phyloP scores from a whole-genome alignment of 2,113 vertebrate genomes.

The Orcinus orca region DNA sequence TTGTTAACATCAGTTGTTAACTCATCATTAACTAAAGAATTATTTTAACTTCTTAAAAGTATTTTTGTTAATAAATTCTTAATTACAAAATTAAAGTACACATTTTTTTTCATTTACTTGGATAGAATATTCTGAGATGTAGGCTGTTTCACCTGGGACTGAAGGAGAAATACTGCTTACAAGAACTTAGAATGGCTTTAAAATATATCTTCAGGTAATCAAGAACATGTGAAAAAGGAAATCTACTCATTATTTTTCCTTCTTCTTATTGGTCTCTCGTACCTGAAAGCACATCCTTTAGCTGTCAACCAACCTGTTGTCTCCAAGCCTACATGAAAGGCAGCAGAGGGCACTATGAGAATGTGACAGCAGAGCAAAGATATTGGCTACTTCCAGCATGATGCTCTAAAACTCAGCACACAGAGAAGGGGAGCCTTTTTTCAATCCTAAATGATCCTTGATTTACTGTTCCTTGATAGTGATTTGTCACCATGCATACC shows the following conservation, averaged over 20 bases:
- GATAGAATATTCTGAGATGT: not conserved
- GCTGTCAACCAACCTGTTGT: not conserved
- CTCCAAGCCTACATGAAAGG: not conserved
- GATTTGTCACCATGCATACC: not conserved
- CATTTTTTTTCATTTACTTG: not conserved
- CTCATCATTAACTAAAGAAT: not conserved
- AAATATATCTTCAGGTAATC: not conserved
- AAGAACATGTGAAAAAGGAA: not conserved
- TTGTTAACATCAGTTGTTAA: not conserved
- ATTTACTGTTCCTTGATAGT: not conserved
- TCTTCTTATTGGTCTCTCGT: not conserved
- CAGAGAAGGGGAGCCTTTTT: not conserved
- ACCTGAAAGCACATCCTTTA: not conserved
- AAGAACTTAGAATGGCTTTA: not conserved
- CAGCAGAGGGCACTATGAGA: slow-evolving; percentile 61
- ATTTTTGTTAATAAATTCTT: not conserved
- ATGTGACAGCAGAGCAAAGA: not conserved
- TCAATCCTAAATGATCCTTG: not conserved
- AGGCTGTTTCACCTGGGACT: not conserved
- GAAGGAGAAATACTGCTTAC: not conserved
- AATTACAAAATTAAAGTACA: not conserved
- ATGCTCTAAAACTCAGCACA: not conserved
- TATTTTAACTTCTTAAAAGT: not conserved
- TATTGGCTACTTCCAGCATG: not conserved
- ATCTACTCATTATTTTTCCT: not conserved